A percentile compares a stretch with the other conserved stretches of the same genome.
phyloP scores from a whole-genome alignment of 1,140 invertebrate species.

The Berghia stephanieae region DNA sequence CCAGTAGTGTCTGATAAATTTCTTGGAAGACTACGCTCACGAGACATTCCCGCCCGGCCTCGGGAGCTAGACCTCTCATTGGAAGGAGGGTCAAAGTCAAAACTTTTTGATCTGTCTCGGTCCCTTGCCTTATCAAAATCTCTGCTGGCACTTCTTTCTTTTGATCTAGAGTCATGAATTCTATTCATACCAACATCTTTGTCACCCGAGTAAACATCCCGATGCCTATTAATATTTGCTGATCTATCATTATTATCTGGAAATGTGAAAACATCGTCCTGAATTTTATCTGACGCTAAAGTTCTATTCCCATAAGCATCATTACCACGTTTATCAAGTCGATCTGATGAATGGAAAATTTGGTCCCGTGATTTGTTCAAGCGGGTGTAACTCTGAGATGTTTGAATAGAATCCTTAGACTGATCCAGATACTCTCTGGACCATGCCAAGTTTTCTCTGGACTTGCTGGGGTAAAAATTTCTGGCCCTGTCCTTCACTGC shows the following conservation, averaged over 20 bases:
- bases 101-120: constrained; percentile 26
- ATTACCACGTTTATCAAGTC: neutral
- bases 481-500: constrained; percentile 31
- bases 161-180: constrained; percentile 1
- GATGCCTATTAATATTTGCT: too few species aligned
- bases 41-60: neutral
- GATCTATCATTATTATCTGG: too few species aligned
- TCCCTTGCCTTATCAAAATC: neutral
- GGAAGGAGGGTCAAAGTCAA: constrained; percentile 28
- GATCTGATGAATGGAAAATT: neutral
- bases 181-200: too few species aligned
- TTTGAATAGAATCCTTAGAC: constrained; percentile 21
- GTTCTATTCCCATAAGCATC: too few species aligned
- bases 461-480: constrained; percentile 36
- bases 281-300: too few species aligned
- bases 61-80: neutral
- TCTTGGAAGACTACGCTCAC: constrained; percentile 17
- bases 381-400: too few species aligned
- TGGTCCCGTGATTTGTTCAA: neutral
- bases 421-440: constrained; percentile 19
- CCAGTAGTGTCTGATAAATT: constrained; percentile 25
- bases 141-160: neutral
- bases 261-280: too few species aligned
- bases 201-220: too few species aligned
- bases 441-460: constrained; percentile 26